Conservation (phyloP, 1,140 invertebrate genomes). For the Ostrea denselamellosa region DNA sequence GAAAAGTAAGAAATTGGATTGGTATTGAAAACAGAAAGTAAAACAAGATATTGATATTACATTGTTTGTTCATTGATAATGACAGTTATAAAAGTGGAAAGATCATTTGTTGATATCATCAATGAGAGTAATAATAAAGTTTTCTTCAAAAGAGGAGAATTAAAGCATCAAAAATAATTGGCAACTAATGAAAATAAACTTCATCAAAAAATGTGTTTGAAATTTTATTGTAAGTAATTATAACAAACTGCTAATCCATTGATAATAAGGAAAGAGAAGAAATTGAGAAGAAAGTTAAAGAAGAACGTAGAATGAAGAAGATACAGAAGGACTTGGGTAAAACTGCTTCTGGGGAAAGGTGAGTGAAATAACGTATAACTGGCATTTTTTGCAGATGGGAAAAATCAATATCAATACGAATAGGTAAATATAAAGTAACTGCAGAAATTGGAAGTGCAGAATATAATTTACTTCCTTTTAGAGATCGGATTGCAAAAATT, state of each 20-base stretch:
- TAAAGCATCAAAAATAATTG: too few relatives aligned
- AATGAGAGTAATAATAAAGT: too few relatives aligned
- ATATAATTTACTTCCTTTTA: neutral
- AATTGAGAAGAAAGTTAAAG: constrained; percentile 79
- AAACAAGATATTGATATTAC: too few relatives aligned
- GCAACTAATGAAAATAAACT: too few relatives aligned
- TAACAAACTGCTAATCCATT: neutral
- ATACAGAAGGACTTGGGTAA: constrained; percentile 73
- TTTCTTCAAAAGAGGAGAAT: too few relatives aligned
- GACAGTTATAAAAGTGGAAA: too few relatives aligned
- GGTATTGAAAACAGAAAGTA: too few relatives aligned
- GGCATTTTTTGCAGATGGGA: too few relatives aligned
- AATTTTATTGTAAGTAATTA: too few relatives aligned
- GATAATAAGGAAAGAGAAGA: constrained; percentile 79
- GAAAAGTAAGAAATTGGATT: constrained; percentile 67
- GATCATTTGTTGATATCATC: too few relatives aligned
- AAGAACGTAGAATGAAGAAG: constrained; percentile 74
- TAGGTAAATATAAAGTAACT: neutral
- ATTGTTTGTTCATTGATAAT: too few relatives aligned
- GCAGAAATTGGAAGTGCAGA: neutral
- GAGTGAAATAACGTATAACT: constrained; percentile 49
- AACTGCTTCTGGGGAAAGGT: constrained; percentile 80
- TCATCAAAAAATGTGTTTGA: too few relatives aligned
- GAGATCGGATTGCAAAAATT: neutral
- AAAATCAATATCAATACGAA: neutral